Conservation (phyloP, 2,113 vertebrate genomes). For the Forbesichthys agassizii region DNA sequence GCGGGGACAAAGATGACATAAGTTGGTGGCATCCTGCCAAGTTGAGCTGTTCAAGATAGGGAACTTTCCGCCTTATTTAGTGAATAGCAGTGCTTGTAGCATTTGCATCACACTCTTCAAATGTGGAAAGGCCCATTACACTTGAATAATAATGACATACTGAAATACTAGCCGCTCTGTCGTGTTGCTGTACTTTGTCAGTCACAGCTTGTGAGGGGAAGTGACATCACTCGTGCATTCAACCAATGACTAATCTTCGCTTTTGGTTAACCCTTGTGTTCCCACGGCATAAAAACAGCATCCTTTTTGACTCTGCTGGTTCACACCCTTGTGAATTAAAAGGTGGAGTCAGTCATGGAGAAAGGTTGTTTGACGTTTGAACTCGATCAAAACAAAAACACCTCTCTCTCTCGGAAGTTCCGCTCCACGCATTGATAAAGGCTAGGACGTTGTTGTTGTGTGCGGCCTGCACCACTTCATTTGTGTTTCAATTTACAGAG, state of each 20-base stretch:
- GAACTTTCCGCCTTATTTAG: constrained; percentile 37
- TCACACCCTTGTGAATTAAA: too few species aligned
- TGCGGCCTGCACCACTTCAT: too few species aligned
- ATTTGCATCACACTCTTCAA: constrained; percentile 40
- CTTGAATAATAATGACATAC: constrained; percentile 51
- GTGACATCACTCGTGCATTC: constrained; percentile 50
- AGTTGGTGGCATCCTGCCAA: constrained; percentile 72
- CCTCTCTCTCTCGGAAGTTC: too few species aligned
- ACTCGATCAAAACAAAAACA: too few species aligned
- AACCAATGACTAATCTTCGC: constrained; percentile 53
- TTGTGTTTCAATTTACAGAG: too few species aligned
- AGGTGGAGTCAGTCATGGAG: too few species aligned
- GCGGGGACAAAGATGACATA: constrained; percentile 65
- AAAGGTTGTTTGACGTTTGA: too few species aligned
- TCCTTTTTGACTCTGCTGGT: constrained; percentile 10
- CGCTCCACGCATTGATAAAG: too few species aligned
- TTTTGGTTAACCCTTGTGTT: constrained; percentile 44
- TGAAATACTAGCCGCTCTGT: constrained; percentile 43
- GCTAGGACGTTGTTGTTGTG: too few species aligned
- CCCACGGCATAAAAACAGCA: constrained; percentile 31
- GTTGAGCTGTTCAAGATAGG: constrained; percentile 60
- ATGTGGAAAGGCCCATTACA: constrained; percentile 49
- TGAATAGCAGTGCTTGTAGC: constrained; percentile 27
- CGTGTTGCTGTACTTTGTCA: constrained; percentile 61
- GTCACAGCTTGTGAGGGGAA: constrained; percentile 52